These are phyloP conservation scores for Plecotus auritus DNA, from an alignment of 2,113 vertebrate species.

Conservation along the genomic window DNA sequence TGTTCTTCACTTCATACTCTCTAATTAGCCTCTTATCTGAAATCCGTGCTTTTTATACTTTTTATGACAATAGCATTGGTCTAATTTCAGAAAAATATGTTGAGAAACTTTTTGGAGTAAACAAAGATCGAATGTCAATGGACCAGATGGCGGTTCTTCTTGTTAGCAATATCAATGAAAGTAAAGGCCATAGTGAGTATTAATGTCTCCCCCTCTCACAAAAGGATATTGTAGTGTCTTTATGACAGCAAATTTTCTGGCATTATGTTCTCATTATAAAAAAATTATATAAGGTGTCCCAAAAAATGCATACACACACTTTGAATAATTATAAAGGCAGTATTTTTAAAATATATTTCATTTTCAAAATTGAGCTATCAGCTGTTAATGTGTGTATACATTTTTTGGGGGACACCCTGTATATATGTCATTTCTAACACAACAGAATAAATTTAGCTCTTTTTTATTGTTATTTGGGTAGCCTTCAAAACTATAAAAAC, in stretches of 20 bases:
- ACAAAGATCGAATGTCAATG: conserved; percentile 92
- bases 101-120: conserved; percentile 94
- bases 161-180: conserved; percentile 96
- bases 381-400: too few relatives aligned
- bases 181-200: conserved; percentile 91
- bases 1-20: background rate
- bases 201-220: background rate
- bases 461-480: conserved; percentile 9
- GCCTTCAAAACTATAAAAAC: background rate
- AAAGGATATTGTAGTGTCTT: conserved; percentile 1
- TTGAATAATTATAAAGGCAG: too few relatives aligned
- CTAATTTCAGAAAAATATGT: conserved; percentile 91
- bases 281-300: too few relatives aligned
- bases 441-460: background rate
- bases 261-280: background rate
- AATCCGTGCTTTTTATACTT: background rate
- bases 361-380: too few relatives aligned
- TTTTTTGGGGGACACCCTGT: background rate
- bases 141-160: conserved; percentile 98
- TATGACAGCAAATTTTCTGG: background rate
- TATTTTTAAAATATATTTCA: too few relatives aligned
- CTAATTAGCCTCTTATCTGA: background rate
- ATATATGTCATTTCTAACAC: background rate
- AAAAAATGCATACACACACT: too few relatives aligned
- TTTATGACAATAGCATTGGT: conserved; percentile 30